Base-by-base conservation (phyloP, 1,140 invertebrate genomes). In the Heliconius eleuchia region DNA sequence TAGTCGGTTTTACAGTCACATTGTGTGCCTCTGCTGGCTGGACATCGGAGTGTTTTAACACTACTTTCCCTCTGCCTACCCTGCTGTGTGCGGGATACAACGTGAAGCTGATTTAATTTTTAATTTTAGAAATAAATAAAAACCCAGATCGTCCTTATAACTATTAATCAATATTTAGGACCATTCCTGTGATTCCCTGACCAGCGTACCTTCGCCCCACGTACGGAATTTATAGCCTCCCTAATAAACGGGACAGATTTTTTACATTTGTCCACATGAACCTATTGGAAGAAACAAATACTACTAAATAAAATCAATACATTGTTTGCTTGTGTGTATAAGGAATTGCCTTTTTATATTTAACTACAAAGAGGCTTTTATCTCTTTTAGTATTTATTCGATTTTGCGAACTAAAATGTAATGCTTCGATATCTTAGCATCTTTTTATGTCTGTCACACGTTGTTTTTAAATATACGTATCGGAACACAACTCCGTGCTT, bases 161-260 rank as follows among this genome's bases (percentile, higher is more conserved):
- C 34, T 30, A 30, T 66, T 66, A 66, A 66, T 66, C 60, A 66
- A 66, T 30, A 23, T 30, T 66, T 66, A 30, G 27, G 60, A 66
- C 60, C 1, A 4, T 18, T 30, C 13, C 27, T 66, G 27, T 16
- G 60, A 66, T 30, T n/a, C 11, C 27, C 27, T 66, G 60, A 30
- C 60, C 60, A 66, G 9, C 23, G 60, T 16, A 66, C 34, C 37
- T 7, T 37, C 71, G 71, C n/a, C 39, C 34, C 71, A 72, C 34
- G 37, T 72, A 72, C 71, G 30, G 18, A 42, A 72, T 72, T 72
- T 72, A 72, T 72, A 42, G 71, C 71, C 39, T 72, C n/a, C 71
- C 37, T 72, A 72, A 39, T 72, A 72, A 39, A 72, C 60, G 8
- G 2, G 60, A 23, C 23, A 30, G 60, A 66, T 66, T 66, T 57